phyloP scores from a whole-genome alignment of 2,113 vertebrate species.

The Leptocoma aspasia region DNA sequence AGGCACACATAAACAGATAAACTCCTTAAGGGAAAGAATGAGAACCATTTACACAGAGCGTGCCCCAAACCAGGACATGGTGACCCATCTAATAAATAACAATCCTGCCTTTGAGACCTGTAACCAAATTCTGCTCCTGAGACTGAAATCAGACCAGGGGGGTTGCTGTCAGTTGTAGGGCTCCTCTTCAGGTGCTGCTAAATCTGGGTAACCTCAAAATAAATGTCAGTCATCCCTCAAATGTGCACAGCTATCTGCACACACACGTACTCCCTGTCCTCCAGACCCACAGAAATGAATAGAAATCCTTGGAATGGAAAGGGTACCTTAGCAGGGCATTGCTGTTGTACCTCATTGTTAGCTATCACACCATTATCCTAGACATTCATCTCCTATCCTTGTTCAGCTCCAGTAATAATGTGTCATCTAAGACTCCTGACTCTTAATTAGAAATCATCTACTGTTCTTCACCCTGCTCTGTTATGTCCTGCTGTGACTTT shows the following conservation, averaged over 20 bases:
- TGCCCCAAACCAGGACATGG: background rate
- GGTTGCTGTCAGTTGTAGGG: background rate
- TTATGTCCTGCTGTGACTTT: background rate
- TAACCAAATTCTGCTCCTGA: background rate
- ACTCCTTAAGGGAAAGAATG: background rate
- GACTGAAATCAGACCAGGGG: background rate
- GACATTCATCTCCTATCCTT: background rate
- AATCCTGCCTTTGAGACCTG: background rate
- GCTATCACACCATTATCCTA: background rate
- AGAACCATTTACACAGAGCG: background rate
- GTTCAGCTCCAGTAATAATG: slow-evolving; percentile 21
- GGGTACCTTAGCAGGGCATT: background rate
- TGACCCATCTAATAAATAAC: background rate
- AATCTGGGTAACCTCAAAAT: background rate
- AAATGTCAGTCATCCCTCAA: background rate
- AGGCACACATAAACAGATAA: too few species aligned
- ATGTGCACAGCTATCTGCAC: background rate
- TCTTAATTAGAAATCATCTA: slow-evolving; percentile 46
- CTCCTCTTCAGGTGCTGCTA: background rate
- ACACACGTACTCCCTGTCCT: fast-evolving
- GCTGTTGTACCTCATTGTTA: background rate
- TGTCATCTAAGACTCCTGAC: slow-evolving; percentile 7
- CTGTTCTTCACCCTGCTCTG: background rate
- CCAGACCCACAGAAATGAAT: background rate
- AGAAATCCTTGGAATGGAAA: background rate